Conservation (phyloP, 2,113 vertebrate genomes). For the Alethe castanea region DNA sequence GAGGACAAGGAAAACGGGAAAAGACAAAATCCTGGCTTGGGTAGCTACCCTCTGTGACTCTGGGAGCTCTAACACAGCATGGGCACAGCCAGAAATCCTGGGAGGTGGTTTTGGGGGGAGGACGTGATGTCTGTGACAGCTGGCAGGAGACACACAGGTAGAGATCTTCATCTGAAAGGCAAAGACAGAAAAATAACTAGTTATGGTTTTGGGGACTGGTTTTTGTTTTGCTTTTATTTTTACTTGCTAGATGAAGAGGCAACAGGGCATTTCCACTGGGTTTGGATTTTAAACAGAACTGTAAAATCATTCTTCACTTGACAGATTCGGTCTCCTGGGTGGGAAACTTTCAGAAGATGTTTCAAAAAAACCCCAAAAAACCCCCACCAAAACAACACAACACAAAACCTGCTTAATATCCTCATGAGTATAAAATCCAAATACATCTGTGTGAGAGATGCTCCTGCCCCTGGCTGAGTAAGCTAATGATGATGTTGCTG, state of each 20-base stretch:
- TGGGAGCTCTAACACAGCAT: not conserved
- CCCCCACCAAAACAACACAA: not conserved
- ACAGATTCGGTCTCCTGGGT: not conserved
- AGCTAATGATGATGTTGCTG: not conserved
- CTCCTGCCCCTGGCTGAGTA: not conserved
- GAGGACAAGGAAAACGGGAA: not conserved
- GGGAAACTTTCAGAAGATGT: not conserved
- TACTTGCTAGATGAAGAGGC: not conserved
- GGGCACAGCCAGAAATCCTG: not conserved
- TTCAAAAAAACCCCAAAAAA: no score
- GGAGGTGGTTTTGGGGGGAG: not conserved
- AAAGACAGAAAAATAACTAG: not conserved
- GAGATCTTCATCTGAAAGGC: not conserved
- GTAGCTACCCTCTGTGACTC: not conserved
- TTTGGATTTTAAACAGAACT: not conserved
- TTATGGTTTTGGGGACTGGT: not conserved
- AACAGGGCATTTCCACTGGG: not conserved
- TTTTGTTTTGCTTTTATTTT: not conserved
- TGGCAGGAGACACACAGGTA: not conserved
- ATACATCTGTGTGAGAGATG: not conserved
- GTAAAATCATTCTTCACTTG: not conserved
- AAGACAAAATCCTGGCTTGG: not conserved
- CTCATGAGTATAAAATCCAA: not conserved
- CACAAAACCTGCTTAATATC: not conserved
- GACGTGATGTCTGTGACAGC: not conserved